phyloP scores from a whole-genome alignment of 2,113 vertebrate species.

The Micronisus gabar region DNA sequence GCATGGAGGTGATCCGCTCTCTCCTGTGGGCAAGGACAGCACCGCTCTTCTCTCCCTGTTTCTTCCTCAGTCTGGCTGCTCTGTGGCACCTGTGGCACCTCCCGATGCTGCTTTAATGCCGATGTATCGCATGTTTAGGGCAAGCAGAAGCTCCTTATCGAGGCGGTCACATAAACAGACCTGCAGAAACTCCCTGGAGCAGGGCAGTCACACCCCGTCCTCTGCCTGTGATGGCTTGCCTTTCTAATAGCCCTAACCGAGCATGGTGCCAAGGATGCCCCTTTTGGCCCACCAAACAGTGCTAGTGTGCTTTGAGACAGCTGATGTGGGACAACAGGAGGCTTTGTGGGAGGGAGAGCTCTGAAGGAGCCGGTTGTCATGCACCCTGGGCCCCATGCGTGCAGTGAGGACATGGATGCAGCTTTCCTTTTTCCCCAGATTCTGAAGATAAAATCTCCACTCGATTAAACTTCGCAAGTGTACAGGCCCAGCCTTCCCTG shows the following conservation, averaged over 20 bases:
- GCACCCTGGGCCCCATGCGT: fast-evolving
- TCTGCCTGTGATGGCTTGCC: neutral
- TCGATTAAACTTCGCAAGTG: neutral
- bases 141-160: neutral
- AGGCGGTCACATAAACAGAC: neutral
- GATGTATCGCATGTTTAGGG: neutral
- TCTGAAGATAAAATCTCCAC: neutral
- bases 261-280: fast-evolving
- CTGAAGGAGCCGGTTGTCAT: fast-evolving
- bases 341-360: neutral
- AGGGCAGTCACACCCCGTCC: fast-evolving
- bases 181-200: neutral
- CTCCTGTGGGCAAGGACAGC: neutral
- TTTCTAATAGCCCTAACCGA: neutral
- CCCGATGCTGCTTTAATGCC: neutral
- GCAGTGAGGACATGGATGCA: neutral
- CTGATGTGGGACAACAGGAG: neutral
- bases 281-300: neutral
- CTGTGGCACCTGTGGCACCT: neutral
- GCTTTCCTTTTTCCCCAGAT: neutral
- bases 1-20: fast-evolving
- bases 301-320: fast-evolving
- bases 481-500: neutral
- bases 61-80: neutral
- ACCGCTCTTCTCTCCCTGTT: neutral